phyloP scores from a whole-genome alignment of 1,140 invertebrate genomes.

The Tetramorium alpestre region DNA sequence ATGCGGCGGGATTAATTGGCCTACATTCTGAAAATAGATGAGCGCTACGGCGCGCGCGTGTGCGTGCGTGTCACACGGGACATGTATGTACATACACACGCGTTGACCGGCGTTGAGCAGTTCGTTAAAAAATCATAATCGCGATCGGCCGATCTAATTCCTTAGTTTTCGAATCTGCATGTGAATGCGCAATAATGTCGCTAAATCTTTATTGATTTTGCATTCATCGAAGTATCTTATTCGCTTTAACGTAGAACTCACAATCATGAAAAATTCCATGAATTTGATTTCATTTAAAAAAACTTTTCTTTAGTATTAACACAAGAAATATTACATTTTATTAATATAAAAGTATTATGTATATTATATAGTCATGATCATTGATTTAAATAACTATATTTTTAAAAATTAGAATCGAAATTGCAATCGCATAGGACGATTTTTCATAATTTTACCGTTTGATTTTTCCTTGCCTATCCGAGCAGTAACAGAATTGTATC shows the following conservation, averaged over 20 bases:
- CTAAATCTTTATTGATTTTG: not conserved
- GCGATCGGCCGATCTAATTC: not conserved
- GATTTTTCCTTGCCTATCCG: not conserved
- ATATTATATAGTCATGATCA: not conserved
- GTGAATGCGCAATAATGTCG: not conserved
- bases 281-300: not conserved
- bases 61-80: not conserved
- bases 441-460: not conserved
- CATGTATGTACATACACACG: not conserved
- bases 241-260: not conserved
- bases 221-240: not conserved
- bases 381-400: not conserved
- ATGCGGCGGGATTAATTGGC: constrained; percentile 75
- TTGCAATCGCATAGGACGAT: not conserved
- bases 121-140: constrained; percentile 19
- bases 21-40: constrained; percentile 76
- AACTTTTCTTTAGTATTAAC: not conserved
- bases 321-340: not conserved
- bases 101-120: not conserved
- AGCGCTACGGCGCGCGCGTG: constrained; percentile 22
- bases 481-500: not conserved
- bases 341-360: too few species aligned
- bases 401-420: not conserved
- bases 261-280: too few species aligned
- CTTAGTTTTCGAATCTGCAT: not conserved